phyloP scores from a whole-genome alignment of 1,140 invertebrate genomes.

The Ectropis grisescens region DNA sequence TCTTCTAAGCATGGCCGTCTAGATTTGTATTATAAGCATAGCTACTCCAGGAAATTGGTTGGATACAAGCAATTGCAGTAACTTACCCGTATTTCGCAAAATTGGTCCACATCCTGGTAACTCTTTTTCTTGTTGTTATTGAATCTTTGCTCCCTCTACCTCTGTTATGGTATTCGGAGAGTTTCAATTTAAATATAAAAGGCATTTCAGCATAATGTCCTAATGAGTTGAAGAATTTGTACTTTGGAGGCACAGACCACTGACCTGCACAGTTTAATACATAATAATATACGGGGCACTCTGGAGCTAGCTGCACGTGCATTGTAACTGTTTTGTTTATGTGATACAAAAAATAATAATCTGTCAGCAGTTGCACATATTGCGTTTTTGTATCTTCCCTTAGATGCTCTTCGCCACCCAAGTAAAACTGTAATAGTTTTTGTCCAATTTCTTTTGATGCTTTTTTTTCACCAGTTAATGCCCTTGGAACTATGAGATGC shows the following conservation, averaged over 20 bases:
- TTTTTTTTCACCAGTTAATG: slow-evolving; percentile 21
- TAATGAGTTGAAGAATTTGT: slow-evolving; percentile 28
- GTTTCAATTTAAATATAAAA: slow-evolving; percentile 37
- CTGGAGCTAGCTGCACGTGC: slow-evolving; percentile 28
- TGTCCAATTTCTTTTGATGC: slow-evolving; percentile 30
- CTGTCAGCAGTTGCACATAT: slow-evolving; percentile 44
- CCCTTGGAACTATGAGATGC: slow-evolving; percentile 33
- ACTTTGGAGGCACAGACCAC: slow-evolving; percentile 32
- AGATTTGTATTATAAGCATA: too few species aligned
- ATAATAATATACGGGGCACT: slow-evolving; percentile 46
- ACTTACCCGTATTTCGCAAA: slow-evolving; percentile 57
- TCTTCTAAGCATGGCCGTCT: too few species aligned
- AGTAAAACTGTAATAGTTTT: slow-evolving; percentile 45
- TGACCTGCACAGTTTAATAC: slow-evolving; percentile 44
- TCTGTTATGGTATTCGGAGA: slow-evolving; percentile 7
- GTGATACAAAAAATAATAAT: slow-evolving; percentile 49
- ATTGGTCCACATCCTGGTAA: slow-evolving; percentile 61
- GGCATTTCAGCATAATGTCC: slow-evolving; percentile 43
- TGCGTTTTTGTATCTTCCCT: slow-evolving; percentile 31
- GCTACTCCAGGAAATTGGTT: too few species aligned
- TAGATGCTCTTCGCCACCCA: slow-evolving; percentile 23
- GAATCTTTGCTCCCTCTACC: slow-evolving; percentile 43
- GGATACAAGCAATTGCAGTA: too few species aligned
- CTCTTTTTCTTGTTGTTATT: slow-evolving; percentile 32
- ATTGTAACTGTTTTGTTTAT: slow-evolving; percentile 41